Evolutionary conservation across 2,888 invertebrate genomes (phyloP).

Genomic region (Andrena praecox): DNA sequence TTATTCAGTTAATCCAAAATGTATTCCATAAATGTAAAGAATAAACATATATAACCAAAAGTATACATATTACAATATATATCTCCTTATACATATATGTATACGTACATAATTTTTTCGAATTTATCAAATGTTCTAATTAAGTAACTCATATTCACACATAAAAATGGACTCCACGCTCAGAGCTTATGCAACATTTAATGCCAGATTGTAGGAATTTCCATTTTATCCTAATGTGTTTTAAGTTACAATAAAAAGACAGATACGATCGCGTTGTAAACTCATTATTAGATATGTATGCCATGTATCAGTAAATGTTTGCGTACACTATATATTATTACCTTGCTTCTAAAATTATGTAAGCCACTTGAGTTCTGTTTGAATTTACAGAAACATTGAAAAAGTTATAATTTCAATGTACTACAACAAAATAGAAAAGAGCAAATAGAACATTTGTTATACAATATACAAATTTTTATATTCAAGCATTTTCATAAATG

Average conservation of each 20-base stretch:
- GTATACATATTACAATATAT: neutral
- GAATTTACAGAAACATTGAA: neutral
- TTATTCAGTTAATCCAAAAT: neutral
- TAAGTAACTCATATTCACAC: neutral
- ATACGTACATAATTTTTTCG: neutral
- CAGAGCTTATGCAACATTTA: neutral
- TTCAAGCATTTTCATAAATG: neutral
- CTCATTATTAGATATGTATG: neutral
- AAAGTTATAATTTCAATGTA: neutral
- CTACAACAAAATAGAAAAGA: neutral
- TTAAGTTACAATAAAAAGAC: neutral
- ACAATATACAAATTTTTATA: slow-evolving; percentile 1
- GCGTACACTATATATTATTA: slow-evolving; percentile 12
- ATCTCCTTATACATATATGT: neutral
- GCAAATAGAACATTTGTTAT: slow-evolving; percentile 1
- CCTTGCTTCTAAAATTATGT: neutral
- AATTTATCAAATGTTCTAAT: slow-evolving; percentile 5
- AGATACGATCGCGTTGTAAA: neutral
- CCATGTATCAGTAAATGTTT: neutral
- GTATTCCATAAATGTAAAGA: slow-evolving; percentile 3
- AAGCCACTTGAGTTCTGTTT: neutral
- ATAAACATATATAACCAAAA: neutral
- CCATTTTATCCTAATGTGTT: neutral
- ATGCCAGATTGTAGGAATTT: neutral
- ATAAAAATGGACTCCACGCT: neutral